Conservation (phyloP, 2,113 vertebrate species). For the Arenaria interpres region DNA sequence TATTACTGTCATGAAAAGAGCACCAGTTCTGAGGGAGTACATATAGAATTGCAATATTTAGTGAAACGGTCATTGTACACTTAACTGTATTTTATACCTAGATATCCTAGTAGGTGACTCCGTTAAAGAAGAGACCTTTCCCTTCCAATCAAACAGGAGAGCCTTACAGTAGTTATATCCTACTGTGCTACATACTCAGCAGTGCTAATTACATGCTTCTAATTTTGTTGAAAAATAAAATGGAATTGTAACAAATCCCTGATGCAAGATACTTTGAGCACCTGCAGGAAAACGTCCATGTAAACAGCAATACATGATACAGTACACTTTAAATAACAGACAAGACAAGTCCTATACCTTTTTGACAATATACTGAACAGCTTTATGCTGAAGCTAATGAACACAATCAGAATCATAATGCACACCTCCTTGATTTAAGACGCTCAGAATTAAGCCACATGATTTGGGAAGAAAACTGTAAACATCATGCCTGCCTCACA, state of each 20-base stretch:
- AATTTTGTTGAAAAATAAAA: slow-evolving; percentile 68
- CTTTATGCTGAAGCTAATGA: slow-evolving; percentile 56
- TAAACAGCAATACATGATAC: slow-evolving; percentile 77
- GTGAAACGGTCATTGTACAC: not conserved
- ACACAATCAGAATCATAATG: slow-evolving; percentile 51
- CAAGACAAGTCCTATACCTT: slow-evolving; percentile 44
- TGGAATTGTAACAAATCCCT: slow-evolving; percentile 74
- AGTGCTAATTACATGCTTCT: slow-evolving; percentile 59
- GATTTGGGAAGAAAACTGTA: slow-evolving; percentile 30
- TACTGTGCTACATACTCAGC: slow-evolving; percentile 38
- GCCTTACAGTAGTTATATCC: slow-evolving; percentile 35
- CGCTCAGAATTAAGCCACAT: slow-evolving; percentile 39
- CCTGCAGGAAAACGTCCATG: slow-evolving; percentile 69
- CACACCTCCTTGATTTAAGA: slow-evolving; percentile 57
- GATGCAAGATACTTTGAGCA: slow-evolving; percentile 74
- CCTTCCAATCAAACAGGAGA: not conserved
- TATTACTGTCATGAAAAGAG: slow-evolving; percentile 62
- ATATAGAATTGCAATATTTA: not conserved
- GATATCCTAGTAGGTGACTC: not conserved
- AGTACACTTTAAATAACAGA: slow-evolving; percentile 75
- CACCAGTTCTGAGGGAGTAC: slow-evolving; percentile 47
- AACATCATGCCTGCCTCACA: slow-evolving; percentile 54
- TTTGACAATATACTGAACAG: slow-evolving; percentile 54
- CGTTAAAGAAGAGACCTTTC: slow-evolving; percentile 9
- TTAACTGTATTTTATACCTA: not conserved